phyloP scores from a whole-genome alignment of 1,140 invertebrate genomes.

The Bombus ignitus region DNA sequence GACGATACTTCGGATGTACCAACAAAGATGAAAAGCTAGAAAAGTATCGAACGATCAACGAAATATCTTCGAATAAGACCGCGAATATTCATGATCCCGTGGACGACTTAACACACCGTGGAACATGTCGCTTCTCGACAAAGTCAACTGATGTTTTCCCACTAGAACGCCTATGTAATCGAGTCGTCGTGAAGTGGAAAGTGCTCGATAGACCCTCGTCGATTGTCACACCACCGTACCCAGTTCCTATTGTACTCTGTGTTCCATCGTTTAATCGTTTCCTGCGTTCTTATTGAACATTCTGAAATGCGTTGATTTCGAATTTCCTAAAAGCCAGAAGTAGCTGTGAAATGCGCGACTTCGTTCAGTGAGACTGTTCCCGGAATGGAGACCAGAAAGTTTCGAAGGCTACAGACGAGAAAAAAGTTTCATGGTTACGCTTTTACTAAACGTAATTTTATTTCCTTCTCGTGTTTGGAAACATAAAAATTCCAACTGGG shows the following conservation, averaged over 20 bases:
- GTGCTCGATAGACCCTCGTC: conserved; percentile 3
- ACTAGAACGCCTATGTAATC: conserved; percentile 35
- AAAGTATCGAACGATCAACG: neutral
- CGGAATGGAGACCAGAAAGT: neutral
- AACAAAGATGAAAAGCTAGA: no score
- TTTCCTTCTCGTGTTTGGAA: no score
- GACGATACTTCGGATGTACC: no score
- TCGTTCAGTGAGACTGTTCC: neutral
- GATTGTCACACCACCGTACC: conserved; percentile 1
- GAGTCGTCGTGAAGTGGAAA: conserved; percentile 11
- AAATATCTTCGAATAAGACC: neutral
- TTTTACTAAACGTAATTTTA: no score
- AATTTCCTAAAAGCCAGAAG: neutral
- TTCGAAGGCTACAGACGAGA: neutral
- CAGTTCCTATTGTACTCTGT: neutral
- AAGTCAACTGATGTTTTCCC: conserved; percentile 45
- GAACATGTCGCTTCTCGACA: neutral
- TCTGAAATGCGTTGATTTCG: no score
- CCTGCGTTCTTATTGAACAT: neutral
- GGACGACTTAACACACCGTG: neutral
- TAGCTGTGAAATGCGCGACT: neutral
- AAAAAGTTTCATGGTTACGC: neutral
- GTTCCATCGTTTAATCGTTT: neutral
- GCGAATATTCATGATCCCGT: neutral
- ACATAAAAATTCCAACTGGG: neutral